phyloP scores from a whole-genome alignment of 2,888 invertebrate genomes.

The Rhaphigaster nebulosa region DNA sequence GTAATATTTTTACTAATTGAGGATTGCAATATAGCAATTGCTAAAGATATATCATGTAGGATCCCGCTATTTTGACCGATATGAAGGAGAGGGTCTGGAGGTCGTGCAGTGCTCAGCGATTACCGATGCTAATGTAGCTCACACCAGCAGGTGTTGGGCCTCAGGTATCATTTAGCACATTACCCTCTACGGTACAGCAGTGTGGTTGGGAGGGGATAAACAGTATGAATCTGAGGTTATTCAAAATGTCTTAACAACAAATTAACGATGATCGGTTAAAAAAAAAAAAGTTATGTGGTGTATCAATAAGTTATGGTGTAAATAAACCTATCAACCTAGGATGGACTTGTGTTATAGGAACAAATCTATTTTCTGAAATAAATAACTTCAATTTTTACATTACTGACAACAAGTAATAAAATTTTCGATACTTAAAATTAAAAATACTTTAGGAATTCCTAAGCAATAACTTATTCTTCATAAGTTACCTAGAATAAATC shows the following conservation, averaged over 20 bases:
- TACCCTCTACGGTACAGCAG: neutral
- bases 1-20: neutral
- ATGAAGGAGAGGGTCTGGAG: neutral
- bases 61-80: slow-evolving; percentile 6
- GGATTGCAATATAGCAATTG: neutral
- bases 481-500: no score
- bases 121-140: neutral
- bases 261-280: neutral
- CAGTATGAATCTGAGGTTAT: neutral
- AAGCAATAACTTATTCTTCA: no score
- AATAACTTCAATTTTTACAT: no score
- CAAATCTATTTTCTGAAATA: no score
- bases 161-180: neutral
- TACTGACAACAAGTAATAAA: no score
- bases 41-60: neutral
- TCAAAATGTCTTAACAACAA: neutral
- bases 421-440: no score
- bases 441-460: no score
- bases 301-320: no score
- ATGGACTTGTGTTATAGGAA: no score
- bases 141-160: neutral
- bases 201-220: neutral
- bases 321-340: no score
- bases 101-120: neutral
- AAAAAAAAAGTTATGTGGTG: neutral